Evolutionary conservation across 2,888 invertebrate genomes (phyloP).

Genomic region (Catocala nupta): DNA sequence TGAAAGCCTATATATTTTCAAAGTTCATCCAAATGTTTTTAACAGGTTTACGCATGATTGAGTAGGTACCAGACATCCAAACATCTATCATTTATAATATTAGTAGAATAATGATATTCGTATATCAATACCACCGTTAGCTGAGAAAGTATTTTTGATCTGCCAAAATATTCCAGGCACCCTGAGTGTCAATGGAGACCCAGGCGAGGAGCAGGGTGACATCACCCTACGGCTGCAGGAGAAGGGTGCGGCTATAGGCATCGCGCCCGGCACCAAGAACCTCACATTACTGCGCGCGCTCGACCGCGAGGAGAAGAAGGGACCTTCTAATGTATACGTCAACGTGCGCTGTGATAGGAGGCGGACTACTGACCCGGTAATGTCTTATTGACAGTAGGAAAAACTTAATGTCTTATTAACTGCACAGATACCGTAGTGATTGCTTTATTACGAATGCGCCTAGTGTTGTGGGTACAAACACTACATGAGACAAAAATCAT

Average conservation of each 20-base stretch:
- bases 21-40: too few species aligned
- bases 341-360: constrained; percentile 95
- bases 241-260: constrained; percentile 92
- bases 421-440: too few species aligned
- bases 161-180: constrained; percentile 77
- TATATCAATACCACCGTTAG: too few species aligned
- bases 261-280: constrained; percentile 93
- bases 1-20: too few species aligned
- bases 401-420: too few species aligned
- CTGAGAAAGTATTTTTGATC: not conserved
- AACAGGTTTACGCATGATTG: too few species aligned
- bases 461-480: too few species aligned
- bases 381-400: constrained; percentile 21
- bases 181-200: constrained; percentile 93
- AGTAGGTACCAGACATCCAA: too few species aligned
- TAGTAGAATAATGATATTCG: too few species aligned
- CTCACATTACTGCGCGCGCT: constrained; percentile 92
- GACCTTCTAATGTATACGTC: constrained; percentile 94
- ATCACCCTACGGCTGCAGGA: constrained; percentile 93
- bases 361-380: constrained; percentile 92
- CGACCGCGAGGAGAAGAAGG: constrained; percentile 94
- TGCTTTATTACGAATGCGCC: too few species aligned
- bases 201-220: constrained; percentile 90
- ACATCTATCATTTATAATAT: too few species aligned
- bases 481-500: too few species aligned